A percentile compares a stretch with the other conserved stretches of the same genome.
phyloP scores from a whole-genome alignment of 2,797 vertebrate species.

The Eurystomus glaucurus region DNA sequence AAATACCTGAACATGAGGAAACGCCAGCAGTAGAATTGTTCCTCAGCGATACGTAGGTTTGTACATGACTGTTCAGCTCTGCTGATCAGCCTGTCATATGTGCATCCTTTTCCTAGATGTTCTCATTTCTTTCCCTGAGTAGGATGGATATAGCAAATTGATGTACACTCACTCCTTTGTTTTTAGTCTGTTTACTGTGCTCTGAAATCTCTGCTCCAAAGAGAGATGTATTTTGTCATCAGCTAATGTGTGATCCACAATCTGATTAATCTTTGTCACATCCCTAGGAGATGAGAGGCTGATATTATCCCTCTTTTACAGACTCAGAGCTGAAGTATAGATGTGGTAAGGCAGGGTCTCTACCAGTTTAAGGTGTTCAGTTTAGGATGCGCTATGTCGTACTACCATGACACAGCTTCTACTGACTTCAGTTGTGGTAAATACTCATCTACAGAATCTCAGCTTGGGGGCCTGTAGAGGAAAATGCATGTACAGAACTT shows the following conservation, averaged over 20 bases:
- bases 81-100: background rate
- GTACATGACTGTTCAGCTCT: background rate
- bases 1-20: background rate
- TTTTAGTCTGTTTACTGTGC: background rate
- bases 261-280: background rate
- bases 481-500: background rate
- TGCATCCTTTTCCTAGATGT: background rate
- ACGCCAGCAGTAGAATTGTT: background rate
- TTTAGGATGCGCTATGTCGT: background rate
- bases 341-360: background rate
- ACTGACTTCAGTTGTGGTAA: background rate
- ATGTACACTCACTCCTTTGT: background rate
- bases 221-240: background rate
- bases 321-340: background rate
- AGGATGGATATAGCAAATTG: background rate
- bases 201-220: background rate
- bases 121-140: background rate
- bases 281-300: background rate
- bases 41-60: background rate
- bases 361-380: background rate
- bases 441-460: background rate
- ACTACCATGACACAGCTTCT: background rate
- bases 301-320: background rate
- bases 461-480: background rate
- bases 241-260: background rate